These are phyloP conservation scores for Pachyramphus minor DNA, from an alignment of 2,113 vertebrate genomes.

Conservation along the genomic window DNA sequence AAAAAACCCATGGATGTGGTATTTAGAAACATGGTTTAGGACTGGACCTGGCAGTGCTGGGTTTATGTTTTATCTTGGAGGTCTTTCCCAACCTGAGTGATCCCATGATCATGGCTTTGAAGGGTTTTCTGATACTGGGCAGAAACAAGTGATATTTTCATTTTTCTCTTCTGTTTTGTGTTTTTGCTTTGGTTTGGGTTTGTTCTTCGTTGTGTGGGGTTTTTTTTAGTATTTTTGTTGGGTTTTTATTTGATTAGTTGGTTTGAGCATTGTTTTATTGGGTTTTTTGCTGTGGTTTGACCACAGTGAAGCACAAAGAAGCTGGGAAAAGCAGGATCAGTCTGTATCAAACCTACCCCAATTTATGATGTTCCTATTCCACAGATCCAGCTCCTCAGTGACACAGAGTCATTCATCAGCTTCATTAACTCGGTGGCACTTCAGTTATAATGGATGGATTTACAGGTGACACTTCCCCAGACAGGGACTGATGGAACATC, in stretches of 20 bases:
- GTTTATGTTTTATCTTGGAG: neutral
- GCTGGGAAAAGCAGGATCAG: neutral
- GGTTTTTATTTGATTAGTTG: neutral
- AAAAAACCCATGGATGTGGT: neutral
- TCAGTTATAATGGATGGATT: neutral
- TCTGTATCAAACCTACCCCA: neutral
- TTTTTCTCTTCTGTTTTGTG: accelerated
- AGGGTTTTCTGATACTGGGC: neutral
- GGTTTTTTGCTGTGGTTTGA: neutral
- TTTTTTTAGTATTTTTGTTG: neutral
- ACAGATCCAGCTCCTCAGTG: neutral
- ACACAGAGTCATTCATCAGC: neutral
- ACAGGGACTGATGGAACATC: neutral
- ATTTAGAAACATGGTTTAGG: accelerated
- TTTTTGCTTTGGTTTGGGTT: neutral
- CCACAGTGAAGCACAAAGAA: neutral
- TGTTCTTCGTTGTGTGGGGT: too few species aligned
- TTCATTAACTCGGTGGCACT: neutral
- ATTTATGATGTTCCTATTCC: neutral
- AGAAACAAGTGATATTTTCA: neutral
- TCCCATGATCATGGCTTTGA: neutral
- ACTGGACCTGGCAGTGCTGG: neutral
- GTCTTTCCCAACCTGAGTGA: neutral
- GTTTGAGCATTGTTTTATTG: neutral
- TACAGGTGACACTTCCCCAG: neutral